Percentiles rank a stretch among this genome's conserved stretches.
These are phyloP conservation scores for Thymelicus lineola DNA, from an alignment of 2,888 invertebrate genomes.

Conservation along the genomic window DNA sequence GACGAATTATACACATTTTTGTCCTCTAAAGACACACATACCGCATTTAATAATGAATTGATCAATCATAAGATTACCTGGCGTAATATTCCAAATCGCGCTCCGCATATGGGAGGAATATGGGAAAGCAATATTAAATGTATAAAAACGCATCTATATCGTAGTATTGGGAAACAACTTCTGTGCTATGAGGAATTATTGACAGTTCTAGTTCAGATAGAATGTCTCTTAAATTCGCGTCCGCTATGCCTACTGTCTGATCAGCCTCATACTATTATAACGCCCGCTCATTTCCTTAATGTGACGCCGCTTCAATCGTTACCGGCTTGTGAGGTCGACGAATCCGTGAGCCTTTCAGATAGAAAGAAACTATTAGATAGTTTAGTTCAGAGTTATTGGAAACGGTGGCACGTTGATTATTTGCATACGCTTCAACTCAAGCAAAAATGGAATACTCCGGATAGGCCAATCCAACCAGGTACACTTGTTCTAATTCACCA, in stretches of 20 bases:
- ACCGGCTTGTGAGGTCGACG: slow-evolving; percentile 7
- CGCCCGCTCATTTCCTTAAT: slow-evolving; percentile 33
- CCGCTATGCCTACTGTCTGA: slow-evolving; percentile 9
- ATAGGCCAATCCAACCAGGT: no score
- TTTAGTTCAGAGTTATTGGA: slow-evolving; percentile 36
- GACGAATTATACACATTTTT: slow-evolving; percentile 23
- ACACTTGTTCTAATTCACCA: no score
- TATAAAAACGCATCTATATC: slow-evolving; percentile 29
- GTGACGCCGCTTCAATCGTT: slow-evolving; percentile 36
- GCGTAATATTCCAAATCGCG: slow-evolving; percentile 21
- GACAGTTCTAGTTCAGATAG: slow-evolving; percentile 37
- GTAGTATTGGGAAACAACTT: slow-evolving; percentile 32
- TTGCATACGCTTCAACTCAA: slow-evolving; percentile 29
- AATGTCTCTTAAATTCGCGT: background rate
- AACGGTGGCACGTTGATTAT: slow-evolving; percentile 34
- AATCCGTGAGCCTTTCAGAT: no score
- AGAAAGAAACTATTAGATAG: slow-evolving; percentile 7
- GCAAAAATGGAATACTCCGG: slow-evolving; percentile 24
- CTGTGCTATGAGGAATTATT: slow-evolving; percentile 34
- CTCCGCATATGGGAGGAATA: slow-evolving; percentile 30
- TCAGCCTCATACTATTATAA: slow-evolving; percentile 22
- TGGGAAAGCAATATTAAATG: slow-evolving; percentile 30
- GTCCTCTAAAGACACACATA: background rate
- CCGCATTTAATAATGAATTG: no score
- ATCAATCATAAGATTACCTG: background rate